Evolutionary conservation across 2,888 invertebrate genomes (phyloP).

Genomic region (Baccha elongata): DNA sequence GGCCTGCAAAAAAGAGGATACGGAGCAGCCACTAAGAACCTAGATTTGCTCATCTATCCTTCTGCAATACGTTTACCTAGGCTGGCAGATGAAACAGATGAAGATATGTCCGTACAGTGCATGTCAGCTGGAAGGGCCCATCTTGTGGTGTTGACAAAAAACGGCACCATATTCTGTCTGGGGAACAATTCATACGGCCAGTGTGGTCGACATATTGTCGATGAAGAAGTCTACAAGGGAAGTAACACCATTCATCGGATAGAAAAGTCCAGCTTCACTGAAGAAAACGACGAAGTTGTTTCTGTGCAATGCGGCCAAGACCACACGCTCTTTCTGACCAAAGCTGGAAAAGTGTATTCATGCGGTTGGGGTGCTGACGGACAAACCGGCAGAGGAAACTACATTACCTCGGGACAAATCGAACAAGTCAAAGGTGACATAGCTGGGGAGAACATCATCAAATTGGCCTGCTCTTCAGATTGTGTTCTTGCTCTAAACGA

Average conservation of each 20-base stretch:
- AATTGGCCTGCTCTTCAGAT: conserved; percentile 91
- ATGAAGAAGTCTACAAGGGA: conserved; percentile 88
- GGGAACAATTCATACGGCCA: conserved; percentile 98
- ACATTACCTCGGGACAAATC: conserved; percentile 85
- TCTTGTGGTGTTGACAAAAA: conserved; percentile 89
- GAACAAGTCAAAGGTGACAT: conserved; percentile 90
- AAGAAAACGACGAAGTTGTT: conserved; percentile 85
- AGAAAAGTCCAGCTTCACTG: conserved; percentile 85
- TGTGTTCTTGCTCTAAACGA: conserved; percentile 95
- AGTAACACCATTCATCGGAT: conserved; percentile 88
- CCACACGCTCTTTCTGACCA: conserved; percentile 89
- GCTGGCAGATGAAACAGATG: conserved; percentile 83
- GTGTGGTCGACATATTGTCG: conserved; percentile 92
- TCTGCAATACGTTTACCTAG: conserved; percentile 87
- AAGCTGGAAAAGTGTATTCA: conserved; percentile 90
- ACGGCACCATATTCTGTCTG: conserved; percentile 90
- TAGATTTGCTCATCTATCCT: conserved; percentile 88
- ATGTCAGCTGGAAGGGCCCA: conserved; percentile 94
- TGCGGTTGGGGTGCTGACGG: conserved; percentile 98
- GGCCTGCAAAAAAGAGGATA: conserved; percentile 83
- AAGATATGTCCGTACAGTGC: conserved; percentile 79
- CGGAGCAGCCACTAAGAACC: conserved; percentile 84
- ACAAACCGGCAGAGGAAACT: conserved; percentile 92
- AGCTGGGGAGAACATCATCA: conserved; percentile 90
- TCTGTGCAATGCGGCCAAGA: conserved; percentile 92